Percentiles rank a stretch among this genome's conserved stretches.
Evolutionary conservation across 2,888 invertebrate species (phyloP).

Genomic region (Scaptomyza parva): DNA sequence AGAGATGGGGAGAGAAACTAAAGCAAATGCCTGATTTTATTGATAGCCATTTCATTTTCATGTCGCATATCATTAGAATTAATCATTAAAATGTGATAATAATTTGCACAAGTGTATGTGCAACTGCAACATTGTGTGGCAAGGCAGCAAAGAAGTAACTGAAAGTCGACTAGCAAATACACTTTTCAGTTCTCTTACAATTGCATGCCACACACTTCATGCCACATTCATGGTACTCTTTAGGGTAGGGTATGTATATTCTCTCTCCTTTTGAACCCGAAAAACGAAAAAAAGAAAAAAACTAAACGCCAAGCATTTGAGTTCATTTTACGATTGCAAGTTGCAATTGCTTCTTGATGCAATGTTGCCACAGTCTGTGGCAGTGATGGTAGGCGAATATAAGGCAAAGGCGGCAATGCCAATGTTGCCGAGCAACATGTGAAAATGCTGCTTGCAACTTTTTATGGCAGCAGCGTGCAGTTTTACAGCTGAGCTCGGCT

Average conservation of each 20-base stretch:
- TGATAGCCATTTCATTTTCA: conserved; percentile 70
- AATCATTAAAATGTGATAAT: conserved; percentile 84
- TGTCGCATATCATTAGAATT: conserved; percentile 83
- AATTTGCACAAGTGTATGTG: conserved; percentile 81
- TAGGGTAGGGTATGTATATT: neutral
- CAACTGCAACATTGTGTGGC: conserved; percentile 76
- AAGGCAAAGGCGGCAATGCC: too few species aligned
- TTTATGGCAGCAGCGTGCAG: conserved; percentile 73
- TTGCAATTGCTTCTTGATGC: conserved; percentile 38
- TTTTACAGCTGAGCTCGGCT: conserved; percentile 71
- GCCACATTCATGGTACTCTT: neutral
- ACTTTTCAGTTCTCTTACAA: neutral
- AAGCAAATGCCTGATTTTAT: conserved; percentile 59
- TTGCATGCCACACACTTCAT: too few species aligned
- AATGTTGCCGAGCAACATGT: conserved; percentile 60
- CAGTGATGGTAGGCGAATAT: neutral
- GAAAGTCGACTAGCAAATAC: neutral
- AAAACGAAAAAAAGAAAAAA: too few species aligned
- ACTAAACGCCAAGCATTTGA: conserved; percentile 51
- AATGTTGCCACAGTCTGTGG: conserved; percentile 43
- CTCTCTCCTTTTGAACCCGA: neutral
- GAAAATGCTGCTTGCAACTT: conserved; percentile 65
- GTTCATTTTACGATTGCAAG: conserved; percentile 65
- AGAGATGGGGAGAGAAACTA: conserved; percentile 19
- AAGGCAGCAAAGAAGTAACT: neutral